Percentiles rank a stretch among this genome's conserved stretches.
Evolutionary conservation across 2,113 vertebrate genomes (phyloP).

Genomic region (Psophia crepitans): DNA sequence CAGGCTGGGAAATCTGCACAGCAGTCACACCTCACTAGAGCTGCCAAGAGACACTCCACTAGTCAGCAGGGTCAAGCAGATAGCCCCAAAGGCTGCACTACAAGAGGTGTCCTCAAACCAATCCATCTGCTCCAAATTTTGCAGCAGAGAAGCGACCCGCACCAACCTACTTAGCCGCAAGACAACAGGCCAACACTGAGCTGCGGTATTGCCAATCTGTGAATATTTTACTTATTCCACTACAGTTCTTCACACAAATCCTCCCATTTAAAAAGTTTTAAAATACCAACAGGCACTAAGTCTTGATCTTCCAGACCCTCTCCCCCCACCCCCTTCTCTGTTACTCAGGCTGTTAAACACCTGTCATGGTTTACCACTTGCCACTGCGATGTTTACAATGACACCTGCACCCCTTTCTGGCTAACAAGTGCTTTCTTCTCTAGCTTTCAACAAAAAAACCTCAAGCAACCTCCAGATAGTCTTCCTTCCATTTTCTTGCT

Average conservation of each 20-base stretch:
- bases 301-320: not conserved
- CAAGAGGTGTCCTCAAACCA: not conserved
- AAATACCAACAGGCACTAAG: not conserved
- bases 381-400: not conserved
- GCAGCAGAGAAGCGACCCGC: not conserved
- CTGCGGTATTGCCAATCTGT: not conserved
- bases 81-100: not conserved
- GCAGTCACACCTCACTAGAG: not conserved
- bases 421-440: not conserved
- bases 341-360: not conserved
- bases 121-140: not conserved
- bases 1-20: not conserved
- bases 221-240: not conserved
- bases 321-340: not conserved
- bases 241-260: not conserved
- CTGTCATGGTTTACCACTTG: not conserved
- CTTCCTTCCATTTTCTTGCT: not conserved
- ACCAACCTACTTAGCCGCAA: not conserved
- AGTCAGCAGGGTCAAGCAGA: not conserved
- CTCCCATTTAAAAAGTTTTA: not conserved
- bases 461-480: not conserved
- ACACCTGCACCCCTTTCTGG: not conserved
- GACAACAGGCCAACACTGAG: not conserved
- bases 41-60: not conserved
- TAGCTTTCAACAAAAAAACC: not conserved